Base-by-base conservation (phyloP, 92 coral and sea anemone genomes). In the Phenganax marumi region DNA sequence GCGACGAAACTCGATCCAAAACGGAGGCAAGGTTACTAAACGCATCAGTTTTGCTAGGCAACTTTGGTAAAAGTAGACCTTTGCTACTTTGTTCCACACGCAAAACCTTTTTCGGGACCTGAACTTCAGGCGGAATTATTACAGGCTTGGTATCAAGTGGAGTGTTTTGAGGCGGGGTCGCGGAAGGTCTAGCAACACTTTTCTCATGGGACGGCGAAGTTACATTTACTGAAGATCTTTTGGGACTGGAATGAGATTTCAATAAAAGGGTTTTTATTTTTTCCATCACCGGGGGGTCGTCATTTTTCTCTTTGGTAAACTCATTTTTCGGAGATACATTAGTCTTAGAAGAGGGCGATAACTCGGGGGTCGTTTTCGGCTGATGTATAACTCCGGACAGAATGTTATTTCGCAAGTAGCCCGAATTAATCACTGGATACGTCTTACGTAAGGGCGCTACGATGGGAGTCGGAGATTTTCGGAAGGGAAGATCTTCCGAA, bases 211-310 rank as follows among this genome's bases (percentile, higher is more conserved):
- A 16, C 12, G 39, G 49, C 21, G 52, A 2, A 10, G 19, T 52
- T 50, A 12, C 8, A 8, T 19, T 49, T 46, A 17, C 47, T 19
- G 39, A 6, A 12, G 57, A n/a, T 13, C 17, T 39, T 12, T 49
- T 18, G 33, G 65, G 10, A 11, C n/a, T 43, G 7, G 57, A 12
- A 61, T 62, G 68, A 19, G 83, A 78, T 63, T 62, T 63, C 17
- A 78, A 68, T 46, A 78, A 50, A 61, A 78, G 73, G 33, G 58
- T 63, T 78, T 78, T 78, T 17, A 78, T 78, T 63, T 78, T 78
- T 10, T 61, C 61, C 8, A 78, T 7, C 53, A 78, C 63, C 26
- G 17, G 10, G 0, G 73, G 26, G 17, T 43, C 52, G 17, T 78
- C 26, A 2, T 6, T 14, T 54, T 23, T 33, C 5, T 33, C 43